phyloP scores from a whole-genome alignment of 1,140 invertebrate genomes.

The Megathymus violae region DNA sequence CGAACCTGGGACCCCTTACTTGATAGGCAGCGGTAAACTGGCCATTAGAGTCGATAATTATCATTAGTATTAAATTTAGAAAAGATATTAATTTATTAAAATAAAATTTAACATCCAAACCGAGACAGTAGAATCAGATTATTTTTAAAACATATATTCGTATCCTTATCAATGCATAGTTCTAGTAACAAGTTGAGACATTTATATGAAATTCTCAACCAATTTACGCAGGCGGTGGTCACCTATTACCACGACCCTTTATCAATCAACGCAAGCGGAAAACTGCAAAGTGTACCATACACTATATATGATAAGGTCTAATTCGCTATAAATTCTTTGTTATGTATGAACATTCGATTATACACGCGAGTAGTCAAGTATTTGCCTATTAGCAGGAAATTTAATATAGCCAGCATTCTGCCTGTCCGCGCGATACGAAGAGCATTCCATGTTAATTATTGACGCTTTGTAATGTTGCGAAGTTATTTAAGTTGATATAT shows the following conservation, averaged over 20 bases:
- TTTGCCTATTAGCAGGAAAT: conserved; percentile 79
- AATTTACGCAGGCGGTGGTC: conserved; percentile 31
- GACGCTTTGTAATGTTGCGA: conserved; percentile 23
- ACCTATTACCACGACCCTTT: conserved; percentile 27
- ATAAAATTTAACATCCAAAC: no score
- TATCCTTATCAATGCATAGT: conserved; percentile 1
- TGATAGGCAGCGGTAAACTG: no score
- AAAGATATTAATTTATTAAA: no score
- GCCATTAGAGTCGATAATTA: no score
- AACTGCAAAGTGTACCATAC: conserved; percentile 19
- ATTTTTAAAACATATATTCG: conserved; percentile 1
- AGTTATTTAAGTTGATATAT: conserved; percentile 1
- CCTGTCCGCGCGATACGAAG: conserved; percentile 40
- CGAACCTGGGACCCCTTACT: no score
- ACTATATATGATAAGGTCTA: background rate
- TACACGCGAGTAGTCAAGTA: conserved; percentile 75
- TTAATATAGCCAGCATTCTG: conserved; percentile 73
- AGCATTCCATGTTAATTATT: conserved; percentile 64
- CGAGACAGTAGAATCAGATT: no score
- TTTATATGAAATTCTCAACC: conserved; percentile 37
- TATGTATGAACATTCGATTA: conserved; percentile 79
- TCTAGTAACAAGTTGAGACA: conserved; percentile 15
- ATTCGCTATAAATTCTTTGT: conserved; percentile 4
- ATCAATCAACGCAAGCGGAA: background rate
- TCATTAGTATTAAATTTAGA: no score